Base-by-base conservation (phyloP, 2,113 vertebrate genomes). In the Potamarius usumacintae region DNA sequence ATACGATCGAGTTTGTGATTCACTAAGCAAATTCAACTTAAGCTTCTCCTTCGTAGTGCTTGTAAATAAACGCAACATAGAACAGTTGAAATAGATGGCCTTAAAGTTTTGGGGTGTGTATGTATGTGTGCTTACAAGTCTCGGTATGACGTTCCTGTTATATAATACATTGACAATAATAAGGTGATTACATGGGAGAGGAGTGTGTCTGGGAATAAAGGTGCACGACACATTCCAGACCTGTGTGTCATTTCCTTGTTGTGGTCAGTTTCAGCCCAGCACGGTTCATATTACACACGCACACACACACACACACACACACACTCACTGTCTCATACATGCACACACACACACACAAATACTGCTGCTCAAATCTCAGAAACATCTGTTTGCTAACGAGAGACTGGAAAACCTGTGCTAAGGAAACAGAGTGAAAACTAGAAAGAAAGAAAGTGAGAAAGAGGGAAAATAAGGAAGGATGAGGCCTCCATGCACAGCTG, bases 161-260 rank as follows among this genome's bases (percentile, higher is more conserved):
- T n/a, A 27, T 6, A 18, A 10, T 30, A 27, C 8, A 22, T 11
- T 9, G 9, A 11, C 27, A 34, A 58, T 34, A 80, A 58, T 58
- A 30, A 72, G 60, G 48, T 22, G 85, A 58, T 62, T 72, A 60
- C 15, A 57, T n/a, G 17, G 20, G 77, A 76, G 27, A 82, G 90
- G 85, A 91, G 87, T 76, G 88, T 87, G 87, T 82, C 87, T 85
- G 85, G 72, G 88, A 71, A 55, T 82, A 82, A 58, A 86, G 85
- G 85, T 86, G 85, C 53, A n/a, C 17, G 22, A 69, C 27, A 57
- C 85, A 86, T 86, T 71, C 85, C 85, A 86, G 53, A 82, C 85
- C 78, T 27, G 63, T 86, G 78, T 82, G 85, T 86, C 77, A 86
- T 82, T 86, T 86, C 85, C 85, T 81, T 82, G 12, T 82, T 60